Conservation (phyloP, 2,888 invertebrate genomes). For the Melipona bicolor region DNA sequence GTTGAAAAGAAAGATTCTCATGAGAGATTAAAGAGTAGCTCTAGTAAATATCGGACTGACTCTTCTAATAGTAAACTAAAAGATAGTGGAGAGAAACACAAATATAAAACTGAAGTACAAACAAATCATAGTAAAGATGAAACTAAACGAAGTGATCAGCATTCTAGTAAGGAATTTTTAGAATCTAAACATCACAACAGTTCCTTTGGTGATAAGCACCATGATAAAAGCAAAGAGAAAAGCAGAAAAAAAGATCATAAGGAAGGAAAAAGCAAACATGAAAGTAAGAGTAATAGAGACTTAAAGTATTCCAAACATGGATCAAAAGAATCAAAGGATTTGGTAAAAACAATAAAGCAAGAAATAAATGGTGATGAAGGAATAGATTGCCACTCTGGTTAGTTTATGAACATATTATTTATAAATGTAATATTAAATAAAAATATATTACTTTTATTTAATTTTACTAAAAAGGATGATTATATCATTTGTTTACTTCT, state of each 20-base stretch:
- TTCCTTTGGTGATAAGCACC: slow-evolving; percentile 77
- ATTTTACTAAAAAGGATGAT: neutral
- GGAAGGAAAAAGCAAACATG: slow-evolving; percentile 65
- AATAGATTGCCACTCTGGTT: slow-evolving; percentile 89
- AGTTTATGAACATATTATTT: slow-evolving; percentile 48
- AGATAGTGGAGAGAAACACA: slow-evolving; percentile 67
- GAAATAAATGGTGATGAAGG: slow-evolving; percentile 86
- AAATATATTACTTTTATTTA: neutral
- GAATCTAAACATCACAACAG: slow-evolving; percentile 74
- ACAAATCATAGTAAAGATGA: slow-evolving; percentile 62
- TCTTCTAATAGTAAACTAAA: slow-evolving; percentile 57
- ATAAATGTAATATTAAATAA: neutral
- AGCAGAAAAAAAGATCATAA: slow-evolving; percentile 63
- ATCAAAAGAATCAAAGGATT: slow-evolving; percentile 72
- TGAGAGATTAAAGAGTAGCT: slow-evolving; percentile 62
- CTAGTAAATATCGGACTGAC: slow-evolving; percentile 62
- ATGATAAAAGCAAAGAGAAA: slow-evolving; percentile 70
- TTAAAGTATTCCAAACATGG: slow-evolving; percentile 60
- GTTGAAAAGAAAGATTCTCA: slow-evolving; percentile 62
- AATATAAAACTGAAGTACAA: slow-evolving; percentile 73
- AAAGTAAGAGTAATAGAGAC: slow-evolving; percentile 60
- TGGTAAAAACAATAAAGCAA: slow-evolving; percentile 80
- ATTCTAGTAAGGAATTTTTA: slow-evolving; percentile 72
- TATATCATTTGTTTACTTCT: neutral
- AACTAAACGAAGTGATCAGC: slow-evolving; percentile 68